These are phyloP conservation scores for Euthynnus affinis DNA, from an alignment of 2,797 vertebrate species.

Conservation along the genomic window DNA sequence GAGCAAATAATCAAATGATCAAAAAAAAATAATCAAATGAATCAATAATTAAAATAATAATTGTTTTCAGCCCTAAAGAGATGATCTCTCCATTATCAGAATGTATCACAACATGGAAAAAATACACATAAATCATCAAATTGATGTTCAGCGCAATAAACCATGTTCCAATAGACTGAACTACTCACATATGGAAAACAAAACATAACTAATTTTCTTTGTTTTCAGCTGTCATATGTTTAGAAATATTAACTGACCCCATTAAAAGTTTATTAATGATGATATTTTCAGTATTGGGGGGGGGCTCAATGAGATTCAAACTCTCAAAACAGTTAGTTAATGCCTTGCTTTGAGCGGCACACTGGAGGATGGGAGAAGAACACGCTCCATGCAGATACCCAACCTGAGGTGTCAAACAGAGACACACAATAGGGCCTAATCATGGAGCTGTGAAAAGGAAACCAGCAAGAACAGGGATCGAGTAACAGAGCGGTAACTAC, in stretches of 20 bases:
- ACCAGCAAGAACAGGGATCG: conserved; percentile 69
- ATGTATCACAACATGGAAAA: too few species aligned
- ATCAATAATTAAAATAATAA: background rate
- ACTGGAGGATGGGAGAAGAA: conserved; percentile 32
- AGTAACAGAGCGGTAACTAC: conserved; percentile 81
- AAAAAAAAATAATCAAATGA: background rate
- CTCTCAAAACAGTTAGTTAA: background rate
- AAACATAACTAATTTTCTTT: background rate
- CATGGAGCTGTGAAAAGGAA: conserved; percentile 83
- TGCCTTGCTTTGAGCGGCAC: background rate
- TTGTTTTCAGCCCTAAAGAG: too few species aligned
- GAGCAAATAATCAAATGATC: background rate
- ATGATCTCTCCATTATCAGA: too few species aligned
- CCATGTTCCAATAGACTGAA: too few species aligned
- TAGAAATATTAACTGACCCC: too few species aligned
- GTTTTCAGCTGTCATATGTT: too few species aligned
- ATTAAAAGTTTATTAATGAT: too few species aligned
- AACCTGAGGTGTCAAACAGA: conserved; percentile 80
- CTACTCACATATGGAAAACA: background rate
- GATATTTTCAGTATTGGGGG: background rate
- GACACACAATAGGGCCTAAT: conserved; percentile 81
- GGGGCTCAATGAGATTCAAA: background rate
- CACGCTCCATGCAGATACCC: conserved; percentile 60
- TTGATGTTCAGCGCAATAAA: too few species aligned
- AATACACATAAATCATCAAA: too few species aligned